Percentiles rank a stretch among this genome's conserved stretches.
phyloP scores from a whole-genome alignment of 2,797 vertebrate species.

The Sarcoramphus papa region DNA sequence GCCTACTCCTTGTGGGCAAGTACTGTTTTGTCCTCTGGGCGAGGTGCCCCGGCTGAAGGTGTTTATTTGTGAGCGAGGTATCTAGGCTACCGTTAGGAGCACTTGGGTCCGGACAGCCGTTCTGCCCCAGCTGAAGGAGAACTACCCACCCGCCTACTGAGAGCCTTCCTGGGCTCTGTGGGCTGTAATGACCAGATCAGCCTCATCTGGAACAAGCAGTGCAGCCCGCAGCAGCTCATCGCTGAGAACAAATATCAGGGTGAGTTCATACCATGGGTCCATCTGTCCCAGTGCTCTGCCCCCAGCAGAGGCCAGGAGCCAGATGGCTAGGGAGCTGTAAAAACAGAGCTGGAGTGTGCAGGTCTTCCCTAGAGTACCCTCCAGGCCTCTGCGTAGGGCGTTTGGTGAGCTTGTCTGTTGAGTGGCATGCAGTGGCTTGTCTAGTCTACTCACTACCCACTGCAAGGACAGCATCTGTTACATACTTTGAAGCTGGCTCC shows the following conservation, averaged over 20 bases:
- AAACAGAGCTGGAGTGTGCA: too few relatives aligned
- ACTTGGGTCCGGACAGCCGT: too few relatives aligned
- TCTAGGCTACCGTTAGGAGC: too few relatives aligned
- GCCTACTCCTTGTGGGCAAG: too few relatives aligned
- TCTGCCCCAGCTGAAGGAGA: too few relatives aligned
- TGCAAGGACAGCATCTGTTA: background rate
- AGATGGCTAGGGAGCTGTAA: too few relatives aligned
- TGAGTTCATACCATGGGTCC: too few relatives aligned
- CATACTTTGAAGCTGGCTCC: background rate
- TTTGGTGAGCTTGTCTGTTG: background rate
- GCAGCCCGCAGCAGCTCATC: accelerated
- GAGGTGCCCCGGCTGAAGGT: background rate
- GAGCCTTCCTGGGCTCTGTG: background rate
- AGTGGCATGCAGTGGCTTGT: background rate
- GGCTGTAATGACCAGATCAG: accelerated
- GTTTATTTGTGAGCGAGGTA: accelerated
- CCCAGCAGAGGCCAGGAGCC: background rate
- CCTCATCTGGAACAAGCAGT: accelerated
- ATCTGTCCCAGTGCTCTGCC: too few relatives aligned
- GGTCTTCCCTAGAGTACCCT: background rate
- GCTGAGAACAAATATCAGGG: too few relatives aligned
- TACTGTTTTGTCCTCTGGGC: accelerated
- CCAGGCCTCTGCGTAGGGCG: background rate
- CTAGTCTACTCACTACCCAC: accelerated
- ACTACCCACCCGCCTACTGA: background rate